These are phyloP conservation scores for Eumacrocentrus americanus DNA, from an alignment of 2,888 invertebrate genomes.

Conservation along the genomic window DNA sequence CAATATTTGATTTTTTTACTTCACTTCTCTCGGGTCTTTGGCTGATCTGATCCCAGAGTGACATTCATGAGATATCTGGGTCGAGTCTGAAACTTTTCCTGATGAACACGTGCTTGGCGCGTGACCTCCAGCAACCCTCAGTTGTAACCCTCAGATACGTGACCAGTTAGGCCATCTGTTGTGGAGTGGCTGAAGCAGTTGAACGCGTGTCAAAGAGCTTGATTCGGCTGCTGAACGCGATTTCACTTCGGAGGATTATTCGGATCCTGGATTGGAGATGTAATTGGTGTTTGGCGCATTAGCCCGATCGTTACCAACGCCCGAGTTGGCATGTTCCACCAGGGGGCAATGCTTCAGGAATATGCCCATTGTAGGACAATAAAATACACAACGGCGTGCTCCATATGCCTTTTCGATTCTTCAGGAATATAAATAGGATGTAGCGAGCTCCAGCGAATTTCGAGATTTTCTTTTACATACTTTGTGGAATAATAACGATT, in stretches of 20 bases:
- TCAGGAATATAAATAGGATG: neutral
- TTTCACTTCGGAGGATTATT: conserved; percentile 17
- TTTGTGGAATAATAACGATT: too few relatives aligned
- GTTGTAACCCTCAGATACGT: conserved; percentile 1
- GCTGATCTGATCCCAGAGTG: too few relatives aligned
- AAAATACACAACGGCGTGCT: neutral
- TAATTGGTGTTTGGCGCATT: conserved; percentile 26
- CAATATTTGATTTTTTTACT: too few relatives aligned
- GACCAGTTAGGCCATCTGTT: conserved; percentile 30
- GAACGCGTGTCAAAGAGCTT: conserved; percentile 7
- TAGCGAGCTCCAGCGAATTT: too few relatives aligned
- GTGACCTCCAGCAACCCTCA: too few relatives aligned
- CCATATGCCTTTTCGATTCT: neutral
- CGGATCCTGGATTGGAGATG: conserved; percentile 6
- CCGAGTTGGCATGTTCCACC: conserved; percentile 15
- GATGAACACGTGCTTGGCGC: neutral
- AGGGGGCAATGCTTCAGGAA: conserved; percentile 5
- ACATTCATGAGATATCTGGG: too few relatives aligned
- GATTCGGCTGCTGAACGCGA: conserved; percentile 24
- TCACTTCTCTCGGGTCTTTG: too few relatives aligned
- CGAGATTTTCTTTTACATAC: too few relatives aligned
- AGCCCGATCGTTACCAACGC: too few relatives aligned
- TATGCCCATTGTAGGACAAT: neutral
- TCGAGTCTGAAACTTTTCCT: too few relatives aligned
- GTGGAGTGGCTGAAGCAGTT: conserved; percentile 17